Evolutionary conservation across 2,113 vertebrate genomes (phyloP).

Genomic region (Chaenocephalus aceratus): DNA sequence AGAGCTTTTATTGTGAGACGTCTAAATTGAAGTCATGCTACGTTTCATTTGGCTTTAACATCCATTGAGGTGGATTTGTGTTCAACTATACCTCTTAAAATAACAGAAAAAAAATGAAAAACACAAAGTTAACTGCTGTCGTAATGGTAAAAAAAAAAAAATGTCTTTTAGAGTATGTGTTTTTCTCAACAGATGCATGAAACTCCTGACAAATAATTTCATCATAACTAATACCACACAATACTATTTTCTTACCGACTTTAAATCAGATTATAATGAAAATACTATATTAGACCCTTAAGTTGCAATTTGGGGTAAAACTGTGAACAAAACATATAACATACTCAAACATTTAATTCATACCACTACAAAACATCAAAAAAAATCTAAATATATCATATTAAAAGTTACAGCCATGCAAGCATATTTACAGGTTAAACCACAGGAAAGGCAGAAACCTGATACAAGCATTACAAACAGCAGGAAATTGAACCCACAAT

Average conservation of each 20-base stretch:
- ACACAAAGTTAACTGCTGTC: conserved; percentile 13
- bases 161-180: background rate
- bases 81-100: conserved; percentile 26
- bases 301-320: background rate
- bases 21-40: conserved; percentile 46
- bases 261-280: background rate
- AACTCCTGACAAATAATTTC: background rate
- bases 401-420: too few species aligned
- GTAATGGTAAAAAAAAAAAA: background rate
- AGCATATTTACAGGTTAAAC: background rate
- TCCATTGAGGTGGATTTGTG: conserved; percentile 1
- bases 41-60: conserved; percentile 55
- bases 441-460: background rate
- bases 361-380: background rate
- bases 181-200: conserved; percentile 8
- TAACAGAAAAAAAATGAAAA: conserved; percentile 19
- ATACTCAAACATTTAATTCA: background rate
- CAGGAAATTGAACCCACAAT: conserved; percentile 17
- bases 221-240: background rate
- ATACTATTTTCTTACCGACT: background rate
- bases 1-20: conserved; percentile 37
- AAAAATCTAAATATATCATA: background rate
- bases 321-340: background rate
- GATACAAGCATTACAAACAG: conserved; percentile 1
- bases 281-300: background rate